Base-by-base conservation (phyloP, 1,140 invertebrate genomes). In the Dreissena rostriformis region DNA sequence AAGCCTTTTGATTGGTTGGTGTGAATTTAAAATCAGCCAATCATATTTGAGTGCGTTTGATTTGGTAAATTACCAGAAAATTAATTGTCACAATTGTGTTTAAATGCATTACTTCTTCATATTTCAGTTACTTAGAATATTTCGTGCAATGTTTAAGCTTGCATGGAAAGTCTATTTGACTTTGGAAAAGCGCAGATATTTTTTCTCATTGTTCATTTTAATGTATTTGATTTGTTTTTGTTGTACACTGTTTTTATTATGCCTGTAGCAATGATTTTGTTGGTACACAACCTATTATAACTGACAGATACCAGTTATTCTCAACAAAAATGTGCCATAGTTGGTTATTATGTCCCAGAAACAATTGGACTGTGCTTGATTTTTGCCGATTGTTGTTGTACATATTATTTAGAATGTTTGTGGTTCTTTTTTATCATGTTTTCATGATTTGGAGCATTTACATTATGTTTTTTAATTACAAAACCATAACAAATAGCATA, bases 161-260 rank as follows among this genome's bases (percentile, higher is more conserved):
- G 39, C 39, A 39, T 39, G 39, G 39, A 39, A 39, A 39, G 39
- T 39, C 39, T 39, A 5, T 39, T 39, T 39, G 39, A 39, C 39
- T 39, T 39, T 39, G 39, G 39, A 39, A 39, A 39, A 39, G 39
- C 39, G 4, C 39, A 39, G 39, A 39, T 39, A 49, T 24, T 66
- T 77, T 77, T 77, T 66, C 39, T 66, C 17, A 49, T 52, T 65
- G 79, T 81, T 81, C 39, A 39, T 39, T 53, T 81, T 24, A 51
- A 81, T 73, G 79, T 68, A 81, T 81, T 81, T 81, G 61, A 81
- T 68, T 81, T 81, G 67, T 81, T 73, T 81, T 81, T 73, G 67
- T 81, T 81, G 79, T 81, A 81, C 66, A 51, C 29, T 81, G 53
- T 79, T 80, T 66, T 24, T 55, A 70, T 51, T 63, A 70, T 70